Base-by-base conservation (phyloP, 2,888 invertebrate genomes). In the Hyalella azteca region DNA sequence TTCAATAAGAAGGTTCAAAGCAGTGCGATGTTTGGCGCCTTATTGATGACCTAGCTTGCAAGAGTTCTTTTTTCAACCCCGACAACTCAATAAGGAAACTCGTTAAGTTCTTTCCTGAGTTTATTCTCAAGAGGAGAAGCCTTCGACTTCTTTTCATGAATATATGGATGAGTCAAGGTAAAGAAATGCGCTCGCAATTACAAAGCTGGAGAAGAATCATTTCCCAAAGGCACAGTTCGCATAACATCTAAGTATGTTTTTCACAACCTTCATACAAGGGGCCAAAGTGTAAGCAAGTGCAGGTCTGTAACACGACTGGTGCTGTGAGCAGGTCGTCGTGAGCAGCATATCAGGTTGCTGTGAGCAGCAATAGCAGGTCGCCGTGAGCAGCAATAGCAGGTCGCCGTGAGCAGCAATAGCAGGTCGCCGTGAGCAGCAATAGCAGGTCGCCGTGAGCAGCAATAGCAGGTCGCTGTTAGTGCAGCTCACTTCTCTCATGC, bases 41-140 rank as follows among this genome's bases (percentile, higher is more conserved):
- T 54, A 54, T 54, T 54, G 54, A 54, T 54, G 54, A 54, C 54
- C 29, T 54, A 26, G 54, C 54, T 29, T 26, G 54, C 54, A 22
- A 29, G 26, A 5, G 26, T 29, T 54, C 29, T 54, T 54, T 54
- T 54, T n/a, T n/a, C n/a, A n/a, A 29, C 22, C 54, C 29, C 54
- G 26, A 54, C 54, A 29, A 54, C 54, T 54, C 54, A 54, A 54
- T 54, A 54, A 54, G 54, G 54, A 54, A 54, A 54, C 54, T 54
- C 54, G 54, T 54, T 54, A 54, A 54, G 26, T 54, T 54, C 29
- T 54, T 54, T 29, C 26, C 29, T 54, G 26, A n/a, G 22, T 29
- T 54, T 54, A 54, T 54, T 54, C 54, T 54, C 54, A 3, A 54
- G 54, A 26, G 54, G 29, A 54, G 26, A 54, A 54, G 54, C 29